Base-by-base conservation (phyloP, 2,888 invertebrate genomes). In the Leptinotarsa rubiginosa region DNA sequence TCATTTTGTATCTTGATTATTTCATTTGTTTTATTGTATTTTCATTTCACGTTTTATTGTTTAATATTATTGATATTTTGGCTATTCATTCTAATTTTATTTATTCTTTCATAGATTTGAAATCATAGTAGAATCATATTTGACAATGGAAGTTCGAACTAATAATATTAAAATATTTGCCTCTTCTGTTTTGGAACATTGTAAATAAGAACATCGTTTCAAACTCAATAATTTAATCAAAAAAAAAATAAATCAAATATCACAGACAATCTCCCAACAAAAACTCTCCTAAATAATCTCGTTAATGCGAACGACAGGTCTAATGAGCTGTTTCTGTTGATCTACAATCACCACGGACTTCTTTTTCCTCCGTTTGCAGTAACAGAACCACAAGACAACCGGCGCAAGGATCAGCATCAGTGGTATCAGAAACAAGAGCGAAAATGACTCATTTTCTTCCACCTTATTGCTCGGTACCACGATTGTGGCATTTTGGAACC, bases 351-450 rank as follows among this genome's bases (percentile, higher is more conserved):
- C 74, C 13, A 72, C 72, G 18, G 71, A 72, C 22, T 74, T 52
- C 77, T 82, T 84, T 76, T 81, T 83, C 72, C 83, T 85, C 69
- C 81, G 83, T 56, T 81, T 79, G 70, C 83, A 85, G 78, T 86
- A 86, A 73, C 85, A 87, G 79, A 86, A 79, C 86, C 86, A 87
- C 16, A 85, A 82, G 5, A 81, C 78, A 20, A 86, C 75, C 4
- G 86, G 87, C 50, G 84, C 82, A 69, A 87, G 77, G 31, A 85
- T 81, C 70, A 87, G 82, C 20, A 79, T 79, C 54, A 87, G 73
- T 0, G 87, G 87, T 70, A 87, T 85, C 65, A 86, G 73, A 81
- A 87, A 87, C 69, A 87, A 74, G 70, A 85, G 77, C 2, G 84
- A 85, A 76, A 84, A 84, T 12, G 81, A 83, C 67, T 79, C 80